Evolutionary conservation across 2,113 vertebrate genomes (phyloP).

Genomic region (Myocastor coypus): DNA sequence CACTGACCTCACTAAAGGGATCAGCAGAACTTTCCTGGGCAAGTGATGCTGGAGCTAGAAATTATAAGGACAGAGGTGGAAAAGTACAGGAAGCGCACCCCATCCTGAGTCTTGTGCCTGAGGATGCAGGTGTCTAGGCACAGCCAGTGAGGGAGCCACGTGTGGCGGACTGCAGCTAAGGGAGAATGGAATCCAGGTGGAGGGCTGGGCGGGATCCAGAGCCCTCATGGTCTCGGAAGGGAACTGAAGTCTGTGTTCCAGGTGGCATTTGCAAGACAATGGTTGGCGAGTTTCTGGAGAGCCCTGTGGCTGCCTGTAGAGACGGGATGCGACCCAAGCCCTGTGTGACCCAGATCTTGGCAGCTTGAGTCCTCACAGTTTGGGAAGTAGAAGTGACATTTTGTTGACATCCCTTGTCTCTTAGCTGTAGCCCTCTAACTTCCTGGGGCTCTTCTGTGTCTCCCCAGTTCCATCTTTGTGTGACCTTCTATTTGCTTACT

Average conservation of each 20-base stretch:
- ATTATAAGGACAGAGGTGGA: too few species aligned
- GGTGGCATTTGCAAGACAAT: not conserved
- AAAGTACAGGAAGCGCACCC: not conserved
- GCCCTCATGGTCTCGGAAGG: not conserved
- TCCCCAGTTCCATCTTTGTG: not conserved
- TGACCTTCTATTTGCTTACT: accelerated
- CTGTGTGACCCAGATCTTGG: not conserved
- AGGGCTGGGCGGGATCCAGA: not conserved
- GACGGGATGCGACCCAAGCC: too few species aligned
- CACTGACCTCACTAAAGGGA: not conserved
- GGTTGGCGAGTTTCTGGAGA: accelerated
- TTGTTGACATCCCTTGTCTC: not conserved
- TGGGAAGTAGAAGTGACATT: not conserved
- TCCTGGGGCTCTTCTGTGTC: not conserved
- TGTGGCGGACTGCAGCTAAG: not conserved
- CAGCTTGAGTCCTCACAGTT: not conserved
- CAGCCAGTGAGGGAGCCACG: not conserved
- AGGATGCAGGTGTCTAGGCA: not conserved
- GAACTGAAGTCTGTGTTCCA: too few species aligned
- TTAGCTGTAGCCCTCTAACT: not conserved
- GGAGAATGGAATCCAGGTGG: not conserved
- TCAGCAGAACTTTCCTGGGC: not conserved
- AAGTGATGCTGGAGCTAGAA: not conserved
- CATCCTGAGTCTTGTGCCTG: accelerated
- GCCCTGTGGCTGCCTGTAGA: accelerated